Conservation (phyloP, 2,797 vertebrate species). For the Poeciliopsis infans region DNA sequence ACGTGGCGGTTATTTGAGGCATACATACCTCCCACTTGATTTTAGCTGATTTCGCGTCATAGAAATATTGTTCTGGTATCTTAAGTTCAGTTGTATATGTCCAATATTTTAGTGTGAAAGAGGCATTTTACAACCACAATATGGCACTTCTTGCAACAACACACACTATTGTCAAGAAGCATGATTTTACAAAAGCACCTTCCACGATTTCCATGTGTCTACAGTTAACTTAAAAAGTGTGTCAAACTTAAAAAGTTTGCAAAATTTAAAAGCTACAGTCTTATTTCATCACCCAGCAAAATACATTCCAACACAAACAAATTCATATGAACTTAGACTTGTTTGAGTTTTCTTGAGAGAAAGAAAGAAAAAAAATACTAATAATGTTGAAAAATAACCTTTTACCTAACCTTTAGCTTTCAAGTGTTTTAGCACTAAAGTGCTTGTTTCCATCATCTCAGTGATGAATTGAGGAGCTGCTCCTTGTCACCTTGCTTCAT, state of each 20-base stretch:
- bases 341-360: background rate
- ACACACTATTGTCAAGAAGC: background rate
- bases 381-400: background rate
- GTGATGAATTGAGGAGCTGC: slow-evolving; percentile 50
- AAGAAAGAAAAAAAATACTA: background rate
- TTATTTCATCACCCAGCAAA: background rate
- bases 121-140: background rate
- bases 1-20: background rate
- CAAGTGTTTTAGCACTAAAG: slow-evolving; percentile 27
- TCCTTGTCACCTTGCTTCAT: background rate
- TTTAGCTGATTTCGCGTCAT: background rate
- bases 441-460: background rate
- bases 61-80: slow-evolving; percentile 8
- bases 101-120: slow-evolving; percentile 5
- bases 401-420: background rate
- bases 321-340: background rate
- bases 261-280: background rate
- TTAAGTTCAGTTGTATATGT: background rate
- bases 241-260: too few species aligned
- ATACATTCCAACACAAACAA: background rate
- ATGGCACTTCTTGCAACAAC: slow-evolving; percentile 1
- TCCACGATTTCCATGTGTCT: background rate
- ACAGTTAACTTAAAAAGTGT: background rate
- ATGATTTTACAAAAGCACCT: background rate
- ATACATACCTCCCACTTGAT: slow-evolving; percentile 1